A percentile compares a stretch with the other conserved stretches of the same genome.
Conservation (phyloP, 2,113 vertebrate genomes). For the Ramphastos sulfuratus region DNA sequence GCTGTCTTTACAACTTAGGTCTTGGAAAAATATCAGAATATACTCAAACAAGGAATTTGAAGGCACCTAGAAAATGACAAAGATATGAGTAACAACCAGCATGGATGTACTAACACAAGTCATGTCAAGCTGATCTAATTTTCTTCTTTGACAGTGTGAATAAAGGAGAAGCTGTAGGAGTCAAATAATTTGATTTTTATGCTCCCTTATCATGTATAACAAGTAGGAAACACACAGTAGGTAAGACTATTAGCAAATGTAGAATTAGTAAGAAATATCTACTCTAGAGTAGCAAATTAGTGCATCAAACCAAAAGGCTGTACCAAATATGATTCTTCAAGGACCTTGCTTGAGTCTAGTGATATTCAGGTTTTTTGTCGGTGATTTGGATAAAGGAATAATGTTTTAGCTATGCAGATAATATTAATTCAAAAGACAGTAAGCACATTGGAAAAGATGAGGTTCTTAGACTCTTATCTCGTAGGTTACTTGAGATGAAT, state of each 20-base stretch:
- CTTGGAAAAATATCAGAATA: neutral
- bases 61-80: neutral
- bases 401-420: neutral
- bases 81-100: neutral
- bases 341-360: neutral
- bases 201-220: neutral
- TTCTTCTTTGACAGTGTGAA: constrained; percentile 15
- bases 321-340: neutral
- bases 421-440: neutral
- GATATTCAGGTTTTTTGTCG: neutral
- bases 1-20: neutral
- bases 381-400: neutral
- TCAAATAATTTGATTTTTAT: constrained; percentile 14
- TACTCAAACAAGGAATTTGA: neutral
- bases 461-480: neutral
- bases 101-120: neutral
- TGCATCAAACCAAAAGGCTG: neutral
- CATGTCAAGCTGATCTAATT: constrained; percentile 5
- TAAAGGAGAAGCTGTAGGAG: neutral
- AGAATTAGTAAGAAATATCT: neutral
- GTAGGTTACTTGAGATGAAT: neutral
- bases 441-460: neutral
- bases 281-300: neutral
- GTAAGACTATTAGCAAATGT: neutral
- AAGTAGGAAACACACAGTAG: neutral